Base-by-base conservation (phyloP, 1,140 invertebrate genomes). In the Venustaconcha ellipsiformis region DNA sequence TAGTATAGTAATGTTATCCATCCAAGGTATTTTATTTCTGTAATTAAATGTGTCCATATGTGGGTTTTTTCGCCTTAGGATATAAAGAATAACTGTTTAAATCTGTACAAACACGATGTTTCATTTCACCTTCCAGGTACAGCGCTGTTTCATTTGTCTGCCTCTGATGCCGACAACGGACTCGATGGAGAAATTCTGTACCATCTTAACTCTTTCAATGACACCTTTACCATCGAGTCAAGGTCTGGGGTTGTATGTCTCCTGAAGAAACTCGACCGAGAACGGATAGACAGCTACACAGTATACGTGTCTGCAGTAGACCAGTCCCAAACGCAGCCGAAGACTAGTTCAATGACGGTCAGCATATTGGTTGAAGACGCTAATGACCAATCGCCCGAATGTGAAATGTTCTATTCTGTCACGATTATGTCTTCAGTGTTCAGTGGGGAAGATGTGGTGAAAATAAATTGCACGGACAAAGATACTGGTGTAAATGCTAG, bases 381-480 rank as follows among this genome's bases (percentile, higher is more conserved):
- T 58, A 77, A 77, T 56, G 75, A 77, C 30, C 58, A 72, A 56
- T 48, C 57, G 62, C 75, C 75, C 8, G n/a, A 26, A 55, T 77
- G 75, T 60, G 57, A 68, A 26, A 57, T 56, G 14, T 66, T 72
- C 62, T 72, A 77, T 56, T 20, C 69, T 17, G 26, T 57, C 11
- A 60, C 55, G 2, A 26, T 77, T 55, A 30, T 64, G 15, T 48
- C 68, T 26, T 65, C 65, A n/a, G 57, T 66, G 4, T 23, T 26
- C 15, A 77, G 75, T 55, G 75, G 75, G 12, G 69, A 77, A 56
- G n/a, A 67, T 23, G 65, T 77, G 14, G 20, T 55, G 12, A 26
- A 20, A 2, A 26, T 77, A 13, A 68, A 67, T 15, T 77, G 75
- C 59, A 48, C 75, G 2, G 75, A 77, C 57, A 64, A 23, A 20